Base-by-base conservation (phyloP, 2,797 vertebrate genomes). In the Erpetoichthys calabaricus region DNA sequence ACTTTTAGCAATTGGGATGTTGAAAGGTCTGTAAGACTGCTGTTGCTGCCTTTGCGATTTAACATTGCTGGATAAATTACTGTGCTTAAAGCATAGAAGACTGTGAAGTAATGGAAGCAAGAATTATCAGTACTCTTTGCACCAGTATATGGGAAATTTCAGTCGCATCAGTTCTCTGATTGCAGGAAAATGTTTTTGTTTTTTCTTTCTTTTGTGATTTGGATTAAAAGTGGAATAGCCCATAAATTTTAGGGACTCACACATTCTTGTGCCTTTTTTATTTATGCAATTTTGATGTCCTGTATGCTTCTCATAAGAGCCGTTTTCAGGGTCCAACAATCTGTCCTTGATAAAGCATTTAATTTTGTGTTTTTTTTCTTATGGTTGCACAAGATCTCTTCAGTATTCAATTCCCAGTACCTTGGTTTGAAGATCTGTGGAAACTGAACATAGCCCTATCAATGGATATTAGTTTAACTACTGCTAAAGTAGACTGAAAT, bases 211-310 rank as follows among this genome's bases (percentile, higher is more conserved):
- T 25, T 25, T 25, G 61, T 68, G 67, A 56, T 64, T 65, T 67
- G 55, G 3, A 58, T 60, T 76, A 65, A 67, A 58, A 63, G 77
- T 79, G 73, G 76, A 5, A 51, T 9, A 9, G 5, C 5, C 50
- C 4, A 9, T 25, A 6, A 54, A 42, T 5, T 25, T 25, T 25
- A 25, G 25, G 25, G 41, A 42, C 25, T 54, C 53, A 75, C 65
- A 75, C 67, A 74, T 63, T 60, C 41, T 65, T 71, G 81, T 84
- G 81, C 81, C 80, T 82, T 80, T 25, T 74, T 70, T 69, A 56
- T 66, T 64, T 65, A 62, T 63, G 65, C 63, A 65, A 63, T 63
- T 67, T 63, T 53, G 62, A 57, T 50, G 55, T 3, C 58, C 57
- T 60, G 67, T 46, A 60, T 59, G 64, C 46, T 45, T 60, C 55